A percentile compares a stretch with the other conserved stretches of the same genome.
Evolutionary conservation across 2,888 invertebrate species (phyloP).

Genomic region (Octodonta nipae): DNA sequence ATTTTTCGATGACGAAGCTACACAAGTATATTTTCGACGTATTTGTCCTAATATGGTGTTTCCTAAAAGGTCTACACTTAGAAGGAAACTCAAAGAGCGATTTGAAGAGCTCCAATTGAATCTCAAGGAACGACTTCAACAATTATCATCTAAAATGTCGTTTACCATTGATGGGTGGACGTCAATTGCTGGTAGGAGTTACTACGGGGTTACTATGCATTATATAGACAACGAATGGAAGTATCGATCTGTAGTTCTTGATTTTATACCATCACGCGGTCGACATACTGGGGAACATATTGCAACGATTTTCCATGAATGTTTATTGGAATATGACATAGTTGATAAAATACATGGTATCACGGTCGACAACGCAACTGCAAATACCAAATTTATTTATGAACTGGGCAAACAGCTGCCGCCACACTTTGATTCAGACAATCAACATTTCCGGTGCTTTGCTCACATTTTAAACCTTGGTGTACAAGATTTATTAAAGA

Average conservation of each 20-base stretch:
- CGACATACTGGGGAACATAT: too few species aligned
- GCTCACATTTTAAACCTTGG: constrained; percentile 20
- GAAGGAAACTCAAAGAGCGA: background rate
- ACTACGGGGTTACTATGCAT: constrained; percentile 19
- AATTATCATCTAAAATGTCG: constrained; percentile 7
- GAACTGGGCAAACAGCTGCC: too few species aligned
- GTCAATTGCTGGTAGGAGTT: constrained; percentile 14
- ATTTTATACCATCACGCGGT: constrained; percentile 18
- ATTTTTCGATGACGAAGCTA: constrained; percentile 9
- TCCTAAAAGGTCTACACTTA: constrained; percentile 5
- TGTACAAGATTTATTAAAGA: constrained; percentile 15
- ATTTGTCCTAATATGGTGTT: constrained; percentile 1
- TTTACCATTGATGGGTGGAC: constrained; percentile 21
- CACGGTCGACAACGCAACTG: constrained; percentile 15
- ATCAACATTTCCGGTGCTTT: constrained; percentile 22
- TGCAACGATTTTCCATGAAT: constrained; percentile 12
- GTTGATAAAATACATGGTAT: constrained; percentile 16
- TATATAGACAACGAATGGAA: constrained; percentile 18
- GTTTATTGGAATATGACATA: constrained; percentile 9
- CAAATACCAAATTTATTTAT: constrained; percentile 14
- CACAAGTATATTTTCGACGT: constrained; percentile 5
- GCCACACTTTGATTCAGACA: constrained; percentile 10
- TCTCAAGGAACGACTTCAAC: constrained; percentile 3
- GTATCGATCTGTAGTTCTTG: constrained; percentile 15
- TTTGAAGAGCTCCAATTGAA: constrained; percentile 3